Percentiles rank a stretch among this genome's conserved stretches.
Conservation (phyloP, 1,140 invertebrate species). For the Steinernema khuongi region DNA sequence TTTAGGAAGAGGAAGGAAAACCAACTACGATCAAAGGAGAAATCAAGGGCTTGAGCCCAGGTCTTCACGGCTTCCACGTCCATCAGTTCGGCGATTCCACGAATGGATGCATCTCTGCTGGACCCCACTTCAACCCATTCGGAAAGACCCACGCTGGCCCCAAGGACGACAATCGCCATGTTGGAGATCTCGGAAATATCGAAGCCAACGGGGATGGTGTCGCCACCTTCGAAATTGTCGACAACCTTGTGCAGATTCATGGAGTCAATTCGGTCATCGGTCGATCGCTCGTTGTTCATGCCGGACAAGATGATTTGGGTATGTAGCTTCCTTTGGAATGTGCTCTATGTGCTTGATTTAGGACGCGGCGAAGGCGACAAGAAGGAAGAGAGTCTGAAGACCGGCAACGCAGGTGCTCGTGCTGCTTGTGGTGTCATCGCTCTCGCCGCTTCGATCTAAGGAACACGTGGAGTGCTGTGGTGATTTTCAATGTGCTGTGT, state of each 20-base stretch:
- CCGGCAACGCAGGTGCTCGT: slow-evolving; percentile 91
- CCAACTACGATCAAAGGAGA: slow-evolving; percentile 65
- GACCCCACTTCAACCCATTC: slow-evolving; percentile 86
- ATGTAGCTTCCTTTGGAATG: background rate
- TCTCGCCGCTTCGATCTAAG: slow-evolving; percentile 34
- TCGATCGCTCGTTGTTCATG: slow-evolving; percentile 68
- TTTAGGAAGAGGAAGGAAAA: slow-evolving; percentile 28
- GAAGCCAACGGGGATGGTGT: slow-evolving; percentile 63
- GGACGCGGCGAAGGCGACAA: slow-evolving; percentile 82
- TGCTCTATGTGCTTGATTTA: slow-evolving; percentile 26
- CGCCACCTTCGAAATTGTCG: slow-evolving; percentile 73
- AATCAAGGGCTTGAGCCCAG: slow-evolving; percentile 68
- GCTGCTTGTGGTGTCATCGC: slow-evolving; percentile 94
- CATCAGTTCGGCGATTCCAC: slow-evolving; percentile 95
- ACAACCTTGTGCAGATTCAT: slow-evolving; percentile 69
- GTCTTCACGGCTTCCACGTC: slow-evolving; percentile 87
- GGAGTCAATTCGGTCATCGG: slow-evolving; percentile 54
- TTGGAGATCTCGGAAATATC: slow-evolving; percentile 81
- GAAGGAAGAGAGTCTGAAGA: slow-evolving; percentile 71
- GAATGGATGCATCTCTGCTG: slow-evolving; percentile 89
- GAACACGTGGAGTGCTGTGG: no score
- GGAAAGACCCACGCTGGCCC: slow-evolving; percentile 80
- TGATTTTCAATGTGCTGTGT: no score
- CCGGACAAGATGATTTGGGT: slow-evolving; percentile 84
- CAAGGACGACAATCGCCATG: slow-evolving; percentile 69